Conservation (phyloP, 2,888 invertebrate species). For the Tortricodes alternella region DNA sequence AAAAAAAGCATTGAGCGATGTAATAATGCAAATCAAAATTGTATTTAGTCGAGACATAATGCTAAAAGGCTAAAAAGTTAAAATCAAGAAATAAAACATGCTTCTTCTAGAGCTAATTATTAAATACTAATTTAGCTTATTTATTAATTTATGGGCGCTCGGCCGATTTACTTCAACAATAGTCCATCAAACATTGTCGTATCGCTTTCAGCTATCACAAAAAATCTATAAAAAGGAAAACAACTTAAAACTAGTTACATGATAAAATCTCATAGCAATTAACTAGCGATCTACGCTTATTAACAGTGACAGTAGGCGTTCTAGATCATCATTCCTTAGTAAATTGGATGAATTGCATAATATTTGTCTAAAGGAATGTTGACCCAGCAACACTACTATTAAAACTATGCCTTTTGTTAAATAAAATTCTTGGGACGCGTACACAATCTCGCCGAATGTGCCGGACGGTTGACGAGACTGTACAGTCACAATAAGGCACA, state of each 20-base stretch:
- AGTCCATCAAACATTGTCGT: conserved; percentile 69
- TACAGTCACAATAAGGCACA: conserved; percentile 1
- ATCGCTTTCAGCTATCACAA: conserved; percentile 72
- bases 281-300: conserved; percentile 38
- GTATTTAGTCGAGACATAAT: conserved; percentile 45
- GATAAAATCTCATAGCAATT: conserved; percentile 59
- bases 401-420: not conserved
- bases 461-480: not conserved
- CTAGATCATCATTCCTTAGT: conserved; percentile 1
- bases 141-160: conserved; percentile 46
- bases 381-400: not conserved
- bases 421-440: not conserved
- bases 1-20: conserved; percentile 56
- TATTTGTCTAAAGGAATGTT: not conserved
- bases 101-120: conserved; percentile 42
- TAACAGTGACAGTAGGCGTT: not conserved
- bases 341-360: not conserved
- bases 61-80: conserved; percentile 55
- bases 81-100: conserved; percentile 79
- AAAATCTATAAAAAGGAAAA: conserved; percentile 52
- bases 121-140: conserved; percentile 26
- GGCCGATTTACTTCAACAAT: conserved; percentile 78
- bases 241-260: conserved; percentile 51
- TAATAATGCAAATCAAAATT: conserved; percentile 42
- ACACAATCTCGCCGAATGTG: not conserved